Percentiles rank a stretch among this genome's conserved stretches.
phyloP scores from a whole-genome alignment of 2,797 vertebrate genomes.

The Sebastolobus alascanus region DNA sequence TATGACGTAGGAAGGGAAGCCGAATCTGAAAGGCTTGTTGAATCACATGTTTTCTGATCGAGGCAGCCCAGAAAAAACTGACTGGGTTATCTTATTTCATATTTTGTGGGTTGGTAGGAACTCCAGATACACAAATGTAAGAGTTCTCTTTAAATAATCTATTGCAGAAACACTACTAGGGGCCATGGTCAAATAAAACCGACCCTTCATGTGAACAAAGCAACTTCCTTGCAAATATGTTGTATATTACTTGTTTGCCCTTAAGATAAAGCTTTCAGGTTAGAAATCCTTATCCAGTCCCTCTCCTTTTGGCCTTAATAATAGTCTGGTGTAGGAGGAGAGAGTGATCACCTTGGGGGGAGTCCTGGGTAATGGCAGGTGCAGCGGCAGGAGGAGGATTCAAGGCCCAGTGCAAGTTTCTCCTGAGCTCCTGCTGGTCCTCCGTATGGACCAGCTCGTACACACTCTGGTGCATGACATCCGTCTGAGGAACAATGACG shows the following conservation, averaged over 20 bases:
- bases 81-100: no score
- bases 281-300: background rate
- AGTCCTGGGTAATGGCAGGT: slow-evolving; percentile 61
- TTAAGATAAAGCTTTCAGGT: background rate
- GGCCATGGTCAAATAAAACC: background rate
- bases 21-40: no score
- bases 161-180: background rate
- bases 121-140: no score
- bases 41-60: no score
- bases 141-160: background rate
- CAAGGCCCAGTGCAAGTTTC: slow-evolving; percentile 88
- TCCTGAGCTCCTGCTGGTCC: slow-evolving; percentile 87
- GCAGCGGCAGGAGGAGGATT: slow-evolving; percentile 69
- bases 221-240: background rate
- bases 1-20: no score
- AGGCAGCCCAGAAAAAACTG: no score
- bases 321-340: background rate
- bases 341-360: slow-evolving; percentile 69
- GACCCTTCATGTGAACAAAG: background rate
- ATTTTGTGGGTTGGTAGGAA: no score
- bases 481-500: slow-evolving; percentile 75
- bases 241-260: background rate
- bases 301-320: background rate
- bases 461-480: slow-evolving; percentile 89
- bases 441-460: slow-evolving; percentile 89